These are phyloP conservation scores for Andrena trimmerana DNA, from an alignment of 2,888 invertebrate genomes.

Conservation along the genomic window DNA sequence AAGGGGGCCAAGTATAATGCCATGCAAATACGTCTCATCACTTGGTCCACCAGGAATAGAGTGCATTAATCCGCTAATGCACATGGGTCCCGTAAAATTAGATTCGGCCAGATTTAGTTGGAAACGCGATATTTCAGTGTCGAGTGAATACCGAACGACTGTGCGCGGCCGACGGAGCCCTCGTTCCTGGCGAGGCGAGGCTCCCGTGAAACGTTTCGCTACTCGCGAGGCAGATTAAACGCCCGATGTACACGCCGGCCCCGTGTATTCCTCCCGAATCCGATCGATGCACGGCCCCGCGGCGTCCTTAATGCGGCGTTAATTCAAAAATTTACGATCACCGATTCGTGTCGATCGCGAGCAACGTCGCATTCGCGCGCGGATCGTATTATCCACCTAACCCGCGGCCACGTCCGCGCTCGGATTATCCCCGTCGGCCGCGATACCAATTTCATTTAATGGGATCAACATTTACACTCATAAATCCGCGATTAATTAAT, in stretches of 20 bases:
- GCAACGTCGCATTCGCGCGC: constrained; percentile 24
- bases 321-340: constrained; percentile 67
- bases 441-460: constrained; percentile 49
- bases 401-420: constrained; percentile 33
- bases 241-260: constrained; percentile 51
- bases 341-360: constrained; percentile 29
- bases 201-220: constrained; percentile 65
- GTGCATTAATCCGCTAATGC: constrained; percentile 84
- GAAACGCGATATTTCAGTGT: constrained; percentile 78
- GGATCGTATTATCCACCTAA: constrained; percentile 34
- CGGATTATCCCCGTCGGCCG: constrained; percentile 35
- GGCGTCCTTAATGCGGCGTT: constrained; percentile 55
- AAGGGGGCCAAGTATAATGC: constrained; percentile 78
- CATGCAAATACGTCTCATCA: constrained; percentile 83
- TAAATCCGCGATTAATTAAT: constrained; percentile 48
- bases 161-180: constrained; percentile 10
- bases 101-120: constrained; percentile 80
- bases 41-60: constrained; percentile 80
- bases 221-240: constrained; percentile 64
- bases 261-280: background rate
- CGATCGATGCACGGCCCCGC: constrained; percentile 59
- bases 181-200: constrained; percentile 52
- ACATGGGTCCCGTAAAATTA: constrained; percentile 81
- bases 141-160: constrained; percentile 70
- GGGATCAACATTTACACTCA: constrained; percentile 39